Base-by-base conservation (phyloP, 30 jellyfish, hydroid and myxozoan species). In the Turritopsis rubra region DNA sequence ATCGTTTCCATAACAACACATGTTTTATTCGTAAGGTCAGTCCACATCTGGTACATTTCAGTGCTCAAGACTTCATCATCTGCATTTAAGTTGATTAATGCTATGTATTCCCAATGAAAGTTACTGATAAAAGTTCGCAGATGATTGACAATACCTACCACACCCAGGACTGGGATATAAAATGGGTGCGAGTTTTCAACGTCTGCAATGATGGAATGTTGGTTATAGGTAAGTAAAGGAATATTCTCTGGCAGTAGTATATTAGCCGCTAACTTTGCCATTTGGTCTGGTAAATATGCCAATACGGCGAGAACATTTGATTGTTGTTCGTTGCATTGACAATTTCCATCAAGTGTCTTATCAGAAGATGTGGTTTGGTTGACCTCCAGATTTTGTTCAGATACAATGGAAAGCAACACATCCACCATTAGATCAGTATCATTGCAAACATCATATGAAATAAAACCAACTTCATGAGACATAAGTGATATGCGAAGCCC, bases 241-340 rank as follows among this genome's bases (percentile, higher is more conserved):
- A 68, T 68, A 8, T 68, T 1, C 17, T 23, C 30, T n/a, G 77
- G 77, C 0, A 68, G 30, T 0, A 68, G 30, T 68, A 68, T 68
- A 27, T 68, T 27, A 68, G 77, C 77, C 9, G 77, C 77, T 0
- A 68, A 27, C 77, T 68, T 68, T 23, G 30, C 30, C 77, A 68
- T 68, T 7, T 23, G 16, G 17, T 68, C 77, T 68, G 77, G 77
- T 9, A 68, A 27, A 22, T 68, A 68, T 7, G 31, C 77, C 30
- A 68, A 7, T 8, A 68, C 77, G 9, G 30, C 30, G 17, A 68
- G 30, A 68, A 68, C 30, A 68, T 68, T 68, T 68, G 77, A 68
- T 19, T 68, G 28, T 68, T 9, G 9, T 68, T 68, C 30, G 16
- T 9, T 68, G 8, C 77, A n/a, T 27, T 23, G 77, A 27, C 30